Conservation (phyloP, 2,113 vertebrate genomes). For the Oncorhynchus nerka region DNA sequence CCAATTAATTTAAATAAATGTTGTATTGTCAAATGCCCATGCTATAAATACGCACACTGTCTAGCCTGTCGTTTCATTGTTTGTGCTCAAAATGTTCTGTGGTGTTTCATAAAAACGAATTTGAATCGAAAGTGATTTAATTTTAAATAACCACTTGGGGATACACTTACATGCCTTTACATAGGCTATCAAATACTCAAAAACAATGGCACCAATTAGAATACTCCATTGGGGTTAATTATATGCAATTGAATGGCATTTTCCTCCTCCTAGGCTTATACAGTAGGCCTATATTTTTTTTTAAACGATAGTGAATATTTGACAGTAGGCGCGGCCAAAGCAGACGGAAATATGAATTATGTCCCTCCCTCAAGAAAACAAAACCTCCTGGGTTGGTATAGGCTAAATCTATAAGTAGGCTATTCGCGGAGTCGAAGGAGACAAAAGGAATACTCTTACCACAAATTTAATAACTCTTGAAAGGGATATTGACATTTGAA, state of each 20-base stretch:
- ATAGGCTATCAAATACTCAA: too few species aligned
- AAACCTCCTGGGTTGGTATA: constrained; percentile 39
- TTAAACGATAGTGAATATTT: constrained; percentile 33
- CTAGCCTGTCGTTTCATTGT: too few species aligned
- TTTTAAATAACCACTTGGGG: too few species aligned
- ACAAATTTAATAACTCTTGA: background rate
- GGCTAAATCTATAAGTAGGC: background rate
- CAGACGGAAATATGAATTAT: constrained; percentile 50
- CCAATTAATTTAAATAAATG: too few species aligned
- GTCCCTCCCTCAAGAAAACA: constrained; percentile 79
- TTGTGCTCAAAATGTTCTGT: too few species aligned
- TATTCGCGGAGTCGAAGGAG: constrained; percentile 55
- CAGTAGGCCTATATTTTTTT: too few species aligned
- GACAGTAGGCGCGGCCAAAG: constrained; percentile 78
- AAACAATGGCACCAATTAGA: background rate
- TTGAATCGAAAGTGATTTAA: too few species aligned
- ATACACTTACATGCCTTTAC: too few species aligned
- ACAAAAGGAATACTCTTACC: constrained; percentile 41
- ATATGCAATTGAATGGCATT: background rate
- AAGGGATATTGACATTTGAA: constrained; percentile 6
- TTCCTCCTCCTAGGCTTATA: constrained; percentile 60
- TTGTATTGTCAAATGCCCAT: too few species aligned
- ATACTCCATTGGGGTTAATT: background rate
- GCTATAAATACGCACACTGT: too few species aligned
- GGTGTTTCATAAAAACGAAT: too few species aligned